A percentile compares a stretch with the other conserved stretches of the same genome.
Evolutionary conservation across 1,140 invertebrate species (phyloP).

Genomic region (Conus ventricosus): DNA sequence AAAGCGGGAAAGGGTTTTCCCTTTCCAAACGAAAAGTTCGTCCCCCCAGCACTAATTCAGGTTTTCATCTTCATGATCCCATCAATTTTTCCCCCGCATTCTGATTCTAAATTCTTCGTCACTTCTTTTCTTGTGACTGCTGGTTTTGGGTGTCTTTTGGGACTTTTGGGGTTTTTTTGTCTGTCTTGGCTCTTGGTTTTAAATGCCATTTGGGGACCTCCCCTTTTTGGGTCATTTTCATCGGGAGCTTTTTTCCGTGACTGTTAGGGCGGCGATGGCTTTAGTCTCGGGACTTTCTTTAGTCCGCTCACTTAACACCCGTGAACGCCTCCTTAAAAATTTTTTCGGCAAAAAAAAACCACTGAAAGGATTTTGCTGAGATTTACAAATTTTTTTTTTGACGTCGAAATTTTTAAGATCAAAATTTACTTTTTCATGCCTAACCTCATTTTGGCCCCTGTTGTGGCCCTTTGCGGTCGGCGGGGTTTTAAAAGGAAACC

Average conservation of each 20-base stretch:
- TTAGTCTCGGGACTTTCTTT: not conserved
- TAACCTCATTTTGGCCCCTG: too few relatives aligned
- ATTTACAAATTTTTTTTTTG: too few relatives aligned
- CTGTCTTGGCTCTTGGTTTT: not conserved
- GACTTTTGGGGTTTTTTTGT: not conserved
- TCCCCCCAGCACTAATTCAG: constrained; percentile 73
- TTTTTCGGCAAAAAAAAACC: not conserved
- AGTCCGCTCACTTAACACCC: not conserved
- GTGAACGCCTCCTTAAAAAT: not conserved
- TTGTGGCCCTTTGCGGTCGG: too few relatives aligned
- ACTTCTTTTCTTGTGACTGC: not conserved
- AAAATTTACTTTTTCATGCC: too few relatives aligned
- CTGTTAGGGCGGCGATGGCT: not conserved
- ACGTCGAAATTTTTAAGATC: too few relatives aligned
- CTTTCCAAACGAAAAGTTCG: constrained; percentile 79
- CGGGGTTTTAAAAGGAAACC: too few relatives aligned
- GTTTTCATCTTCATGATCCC: constrained; percentile 53
- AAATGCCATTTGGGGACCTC: not conserved
- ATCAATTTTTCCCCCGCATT: constrained; percentile 31
- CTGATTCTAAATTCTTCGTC: constrained; percentile 35
- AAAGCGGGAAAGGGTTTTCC: constrained; percentile 75
- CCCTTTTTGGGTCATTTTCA: constrained; percentile 30
- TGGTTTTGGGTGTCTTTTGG: not conserved
- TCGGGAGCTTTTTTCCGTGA: not conserved
- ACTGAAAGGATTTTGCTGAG: not conserved